Conservation (phyloP, 2,113 vertebrate species). For the Limnothrissa miodon region DNA sequence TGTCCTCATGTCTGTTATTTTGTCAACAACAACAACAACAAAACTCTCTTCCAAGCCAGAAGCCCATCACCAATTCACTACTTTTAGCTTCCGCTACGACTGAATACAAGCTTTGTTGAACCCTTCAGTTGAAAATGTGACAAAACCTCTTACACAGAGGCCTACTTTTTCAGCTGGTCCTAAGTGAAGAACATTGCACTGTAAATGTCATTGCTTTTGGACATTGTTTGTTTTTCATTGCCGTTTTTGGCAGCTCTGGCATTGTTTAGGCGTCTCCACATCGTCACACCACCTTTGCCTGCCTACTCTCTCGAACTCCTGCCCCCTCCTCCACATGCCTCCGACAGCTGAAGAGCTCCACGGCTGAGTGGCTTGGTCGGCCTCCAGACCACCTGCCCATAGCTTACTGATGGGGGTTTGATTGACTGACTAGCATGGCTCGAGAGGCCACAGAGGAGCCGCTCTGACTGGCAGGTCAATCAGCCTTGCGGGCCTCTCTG, state of each 20-base stretch:
- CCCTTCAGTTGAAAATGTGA: not conserved
- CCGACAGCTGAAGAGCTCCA: slow-evolving; percentile 52
- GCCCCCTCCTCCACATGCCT: not conserved
- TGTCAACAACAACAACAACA: not conserved
- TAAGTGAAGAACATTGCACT: not conserved
- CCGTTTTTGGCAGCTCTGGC: not conserved
- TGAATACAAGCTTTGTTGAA: not conserved
- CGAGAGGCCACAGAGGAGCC: slow-evolving; percentile 50
- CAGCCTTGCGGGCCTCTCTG: slow-evolving; percentile 50
- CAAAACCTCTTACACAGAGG: too few relatives aligned
- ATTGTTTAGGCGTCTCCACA: not conserved
- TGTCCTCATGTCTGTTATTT: not conserved
- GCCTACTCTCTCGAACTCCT: not conserved
- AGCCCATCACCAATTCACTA: not conserved
- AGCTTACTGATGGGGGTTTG: slow-evolving; percentile 67
- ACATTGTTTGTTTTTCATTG: not conserved
- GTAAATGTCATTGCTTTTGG: not conserved
- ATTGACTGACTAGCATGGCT: slow-evolving; percentile 64
- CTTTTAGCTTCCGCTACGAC: not conserved
- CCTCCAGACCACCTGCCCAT: slow-evolving; percentile 62
- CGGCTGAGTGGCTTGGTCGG: slow-evolving; percentile 51
- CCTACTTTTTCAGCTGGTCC: not conserved
- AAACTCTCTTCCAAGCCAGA: not conserved
- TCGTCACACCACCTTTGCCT: not conserved
- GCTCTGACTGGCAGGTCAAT: slow-evolving; percentile 73